Evolutionary conservation across 2,888 invertebrate species (phyloP).

Genomic region (Hyposoter didymator): DNA sequence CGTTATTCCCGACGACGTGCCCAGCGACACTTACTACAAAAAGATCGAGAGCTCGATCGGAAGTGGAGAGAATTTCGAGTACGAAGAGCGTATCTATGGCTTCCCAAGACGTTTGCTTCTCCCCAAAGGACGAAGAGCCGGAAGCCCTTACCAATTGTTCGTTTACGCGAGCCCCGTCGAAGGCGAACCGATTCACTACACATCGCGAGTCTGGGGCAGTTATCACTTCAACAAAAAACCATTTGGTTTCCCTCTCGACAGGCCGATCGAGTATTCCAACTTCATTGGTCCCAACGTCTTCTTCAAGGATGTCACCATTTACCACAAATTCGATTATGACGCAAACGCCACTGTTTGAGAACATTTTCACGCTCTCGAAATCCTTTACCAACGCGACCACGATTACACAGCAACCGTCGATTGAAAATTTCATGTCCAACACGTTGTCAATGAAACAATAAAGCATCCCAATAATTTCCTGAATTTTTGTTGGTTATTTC

Average conservation of each 20-base stretch:
- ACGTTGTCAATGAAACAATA: constrained; percentile 41
- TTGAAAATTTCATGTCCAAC: not conserved
- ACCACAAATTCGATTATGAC: constrained; percentile 86
- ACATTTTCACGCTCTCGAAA: not conserved
- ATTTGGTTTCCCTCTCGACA: constrained; percentile 91
- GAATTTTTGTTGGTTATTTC: not conserved
- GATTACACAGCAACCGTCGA: not conserved
- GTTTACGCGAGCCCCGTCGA: constrained; percentile 87
- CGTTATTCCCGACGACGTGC: constrained; percentile 86
- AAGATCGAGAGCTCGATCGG: constrained; percentile 79
- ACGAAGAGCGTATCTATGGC: constrained; percentile 85
- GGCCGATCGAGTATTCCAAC: constrained; percentile 86
- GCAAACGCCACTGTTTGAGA: constrained; percentile 74
- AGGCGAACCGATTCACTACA: constrained; percentile 84
- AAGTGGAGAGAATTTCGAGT: constrained; percentile 85
- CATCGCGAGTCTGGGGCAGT: constrained; percentile 81
- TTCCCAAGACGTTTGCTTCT: constrained; percentile 90
- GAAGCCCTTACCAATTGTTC: constrained; percentile 88
- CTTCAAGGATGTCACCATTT: constrained; percentile 88
- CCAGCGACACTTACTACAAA: constrained; percentile 77
- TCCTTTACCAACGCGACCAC: not conserved
- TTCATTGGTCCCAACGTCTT: constrained; percentile 89
- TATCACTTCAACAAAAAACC: constrained; percentile 87
- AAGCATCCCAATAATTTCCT: constrained; percentile 12
- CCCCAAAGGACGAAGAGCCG: constrained; percentile 89